A percentile compares a stretch with the other conserved stretches of the same genome.
Conservation (phyloP, 1,140 invertebrate genomes). For the Pantala flavescens region DNA sequence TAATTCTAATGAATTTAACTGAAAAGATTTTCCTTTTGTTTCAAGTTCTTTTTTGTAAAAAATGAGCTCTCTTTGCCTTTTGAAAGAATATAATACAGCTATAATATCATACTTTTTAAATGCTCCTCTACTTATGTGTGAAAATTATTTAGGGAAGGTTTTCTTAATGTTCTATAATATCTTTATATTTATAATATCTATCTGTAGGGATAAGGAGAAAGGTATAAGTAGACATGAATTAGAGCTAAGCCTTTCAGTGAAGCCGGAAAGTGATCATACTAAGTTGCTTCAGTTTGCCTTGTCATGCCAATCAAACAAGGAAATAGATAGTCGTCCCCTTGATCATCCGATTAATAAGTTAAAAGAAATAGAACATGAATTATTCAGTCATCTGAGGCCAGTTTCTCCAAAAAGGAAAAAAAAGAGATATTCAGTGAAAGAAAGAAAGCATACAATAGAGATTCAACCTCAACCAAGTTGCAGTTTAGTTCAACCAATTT, state of each 20-base stretch:
- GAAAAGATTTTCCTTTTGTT: too few species aligned
- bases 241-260: constrained; percentile 23
- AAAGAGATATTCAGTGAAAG: constrained; percentile 25
- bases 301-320: constrained; percentile 22
- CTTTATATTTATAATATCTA: too few species aligned
- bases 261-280: constrained; percentile 27
- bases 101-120: too few species aligned
- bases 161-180: too few species aligned
- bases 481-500: not conserved
- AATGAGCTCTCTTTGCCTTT: too few species aligned
- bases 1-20: too few species aligned
- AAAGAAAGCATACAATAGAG: not conserved
- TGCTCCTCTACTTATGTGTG: too few species aligned
- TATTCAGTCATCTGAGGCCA: constrained; percentile 26
- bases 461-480: not conserved
- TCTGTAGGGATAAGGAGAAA: not conserved
- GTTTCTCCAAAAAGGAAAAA: constrained; percentile 17
- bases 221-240: constrained; percentile 14
- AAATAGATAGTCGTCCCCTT: constrained; percentile 16
- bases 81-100: too few species aligned
- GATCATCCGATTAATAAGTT: constrained; percentile 30
- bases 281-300: constrained; percentile 28
- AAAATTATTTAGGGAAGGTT: too few species aligned
- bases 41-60: too few species aligned
- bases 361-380: constrained; percentile 27